Evolutionary conservation across 2,113 vertebrate genomes (phyloP), one percentile per base, ranked within the genome.

Genomic region (Nycticorax nycticorax): DNA sequence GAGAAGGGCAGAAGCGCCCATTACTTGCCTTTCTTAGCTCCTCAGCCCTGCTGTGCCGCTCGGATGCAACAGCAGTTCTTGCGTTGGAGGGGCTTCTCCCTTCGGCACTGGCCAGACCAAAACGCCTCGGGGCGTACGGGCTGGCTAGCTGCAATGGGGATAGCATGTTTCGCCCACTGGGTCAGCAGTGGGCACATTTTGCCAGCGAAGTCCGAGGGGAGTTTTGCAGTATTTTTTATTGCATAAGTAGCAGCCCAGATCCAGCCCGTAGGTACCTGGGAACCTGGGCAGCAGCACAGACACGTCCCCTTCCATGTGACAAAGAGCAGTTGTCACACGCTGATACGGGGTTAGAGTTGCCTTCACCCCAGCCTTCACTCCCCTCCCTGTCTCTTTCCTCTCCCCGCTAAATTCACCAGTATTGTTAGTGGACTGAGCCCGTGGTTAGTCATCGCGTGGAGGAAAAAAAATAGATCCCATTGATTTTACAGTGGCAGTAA

Each of bases 331-430:
- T 11, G 68, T 20, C 94, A 41, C 91, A n/a, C 45, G 14, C 83
- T 55, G 68, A 59, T 72, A 47, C 1, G 35, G 86, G 76, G 84
- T 72, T 64, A 96, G 91, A 91, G 91, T 92, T 95, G 96, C 96
- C 95, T 96, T 97, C 91, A 89, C 80, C 37, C 94, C 91, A 78
- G 95, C 91, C 95, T 95, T 97, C 93, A 11, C 18, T 60, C 26
- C 62, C 35, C 72, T 15, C 5, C 14, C 0, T 4, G 0, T 10
- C 32, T 48, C 62, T 17, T 9, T 13, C 18, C 57, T 55, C 12
- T 14, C 15, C 12, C 20, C 6, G 6, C 35, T 8, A 11, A 26
- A 19, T 24, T 73, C 78, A 28, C 43, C 55, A 4, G 60, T 60
- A 19, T 16, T 74, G 69, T 22, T 5, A 10, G 79, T 21, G 67